Base-by-base conservation (phyloP, 2,888 invertebrate species). In the Parnassius glacialis region DNA sequence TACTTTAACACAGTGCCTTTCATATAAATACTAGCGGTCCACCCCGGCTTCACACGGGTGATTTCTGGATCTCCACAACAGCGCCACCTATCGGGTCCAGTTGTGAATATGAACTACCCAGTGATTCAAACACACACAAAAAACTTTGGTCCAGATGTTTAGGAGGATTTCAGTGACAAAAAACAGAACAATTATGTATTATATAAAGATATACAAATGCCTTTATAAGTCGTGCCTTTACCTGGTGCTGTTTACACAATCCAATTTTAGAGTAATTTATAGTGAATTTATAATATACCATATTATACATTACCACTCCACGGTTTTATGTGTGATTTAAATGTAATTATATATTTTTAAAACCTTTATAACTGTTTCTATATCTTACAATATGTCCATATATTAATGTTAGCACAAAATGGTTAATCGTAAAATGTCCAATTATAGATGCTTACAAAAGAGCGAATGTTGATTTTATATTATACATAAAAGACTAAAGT, bases 381-480 rank as follows among this genome's bases (percentile, higher is more conserved):
- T 34, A 3, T 34, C 34, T 34, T 34, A 34, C 34, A 34, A 34
- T 3, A 34, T 34, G 34, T 34, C 34, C 5, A 34, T 34, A 34
- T 34, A 7, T 34, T 5, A 34, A 34, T 45, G 12, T 45, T 45
- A 45, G 45, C 45, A n/a, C 45, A 45, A 45, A 45, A 45, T 12
- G 12, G n/a, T 12, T 45, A 5, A 45, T 45, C n/a, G 45, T n/a
- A 45, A 11, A 45, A 42, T 16, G 52, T 57, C 52, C 57, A 52
- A 52, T 45, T 57, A n/a, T 42, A 42, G 61, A 47, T 57, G 57
- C 61, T 57, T 61, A 25, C 43, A 53, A 20, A 34, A 59, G 44
- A 12, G n/a, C 13, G 5, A 34, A 34, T 34, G 34, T 34, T 34
- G 34, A 34, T 34, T 52, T 52, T 34, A 34, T 34, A 34, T 34